These are phyloP conservation scores for Pinctada fucata DNA, from an alignment of 2,888 invertebrate species.

Conservation along the genomic window DNA sequence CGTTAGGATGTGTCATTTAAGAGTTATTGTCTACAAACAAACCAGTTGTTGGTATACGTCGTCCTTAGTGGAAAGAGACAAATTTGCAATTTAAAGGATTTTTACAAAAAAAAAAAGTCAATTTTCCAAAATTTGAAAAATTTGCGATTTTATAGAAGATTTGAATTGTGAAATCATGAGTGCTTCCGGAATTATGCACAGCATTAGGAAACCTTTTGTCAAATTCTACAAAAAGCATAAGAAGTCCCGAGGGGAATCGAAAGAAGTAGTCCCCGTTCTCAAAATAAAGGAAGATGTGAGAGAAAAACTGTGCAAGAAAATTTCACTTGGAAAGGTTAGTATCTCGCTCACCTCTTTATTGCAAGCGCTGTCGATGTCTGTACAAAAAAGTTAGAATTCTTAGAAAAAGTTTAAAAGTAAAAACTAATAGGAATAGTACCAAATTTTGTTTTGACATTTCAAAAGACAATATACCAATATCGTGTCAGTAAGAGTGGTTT, in stretches of 20 bases:
- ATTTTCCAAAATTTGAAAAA: not conserved
- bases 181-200: not conserved
- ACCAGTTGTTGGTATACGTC: constrained; percentile 27
- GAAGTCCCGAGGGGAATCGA: not conserved
- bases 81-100: not conserved
- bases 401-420: not conserved
- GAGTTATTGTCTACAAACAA: constrained; percentile 9
- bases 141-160: too few relatives aligned
- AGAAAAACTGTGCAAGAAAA: constrained; percentile 5
- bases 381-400: not conserved
- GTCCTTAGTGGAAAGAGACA: constrained; percentile 20
- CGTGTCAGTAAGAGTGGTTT: too few relatives aligned
- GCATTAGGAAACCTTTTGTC: constrained; percentile 4
- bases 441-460: not conserved
- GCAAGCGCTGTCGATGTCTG: not conserved
- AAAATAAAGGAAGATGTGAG: not conserved
- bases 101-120: too few relatives aligned
- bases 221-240: constrained; percentile 8
- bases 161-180: not conserved
- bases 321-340: not conserved
- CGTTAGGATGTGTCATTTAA: not conserved
- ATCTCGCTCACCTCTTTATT: not conserved
- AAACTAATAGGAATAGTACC: not conserved
- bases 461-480: not conserved
- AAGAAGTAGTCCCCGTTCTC: not conserved